Percentiles rank a stretch among this genome's conserved stretches.
Evolutionary conservation across 1,140 invertebrate genomes (phyloP).

Genomic region (Nasonia longicornis): DNA sequence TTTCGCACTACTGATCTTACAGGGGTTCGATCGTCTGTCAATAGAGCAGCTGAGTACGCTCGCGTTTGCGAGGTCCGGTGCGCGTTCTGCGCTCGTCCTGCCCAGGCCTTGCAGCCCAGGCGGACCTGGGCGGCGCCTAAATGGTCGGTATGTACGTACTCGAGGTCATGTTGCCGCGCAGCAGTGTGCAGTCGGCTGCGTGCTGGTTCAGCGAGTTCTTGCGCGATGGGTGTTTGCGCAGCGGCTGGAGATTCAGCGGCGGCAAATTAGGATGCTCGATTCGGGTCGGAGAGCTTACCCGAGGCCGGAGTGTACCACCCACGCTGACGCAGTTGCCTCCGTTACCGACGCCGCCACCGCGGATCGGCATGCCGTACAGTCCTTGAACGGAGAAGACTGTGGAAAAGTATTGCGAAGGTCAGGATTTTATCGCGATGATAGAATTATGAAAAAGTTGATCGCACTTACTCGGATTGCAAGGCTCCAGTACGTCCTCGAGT

Average conservation of each 20-base stretch:
- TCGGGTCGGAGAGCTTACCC: conserved; percentile 82
- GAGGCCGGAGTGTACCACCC: conserved; percentile 62
- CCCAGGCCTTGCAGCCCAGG: background rate
- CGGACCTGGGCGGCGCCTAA: conserved; percentile 48
- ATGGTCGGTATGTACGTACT: conserved; percentile 65
- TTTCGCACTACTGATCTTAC: background rate
- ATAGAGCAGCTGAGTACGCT: background rate
- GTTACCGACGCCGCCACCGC: conserved; percentile 39
- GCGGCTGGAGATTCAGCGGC: conserved; percentile 79
- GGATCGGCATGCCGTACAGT: conserved; percentile 35
- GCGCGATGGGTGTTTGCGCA: conserved; percentile 65
- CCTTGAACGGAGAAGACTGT: conserved; percentile 45
- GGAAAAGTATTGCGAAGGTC: background rate
- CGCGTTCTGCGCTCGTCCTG: background rate
- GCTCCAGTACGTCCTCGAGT: conserved; percentile 70
- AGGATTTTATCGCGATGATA: background rate
- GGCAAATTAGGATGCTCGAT: conserved; percentile 85
- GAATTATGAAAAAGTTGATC: background rate
- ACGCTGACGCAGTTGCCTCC: background rate
- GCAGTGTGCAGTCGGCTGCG: conserved; percentile 71
- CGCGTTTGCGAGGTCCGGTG: conserved; percentile 1
- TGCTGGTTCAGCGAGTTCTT: conserved; percentile 73
- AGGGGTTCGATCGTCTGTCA: background rate
- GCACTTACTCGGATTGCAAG: conserved; percentile 61
- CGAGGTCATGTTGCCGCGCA: conserved; percentile 59